Base-by-base conservation (phyloP, 2,888 invertebrate genomes). In the Meiosimyza decipiens region DNA sequence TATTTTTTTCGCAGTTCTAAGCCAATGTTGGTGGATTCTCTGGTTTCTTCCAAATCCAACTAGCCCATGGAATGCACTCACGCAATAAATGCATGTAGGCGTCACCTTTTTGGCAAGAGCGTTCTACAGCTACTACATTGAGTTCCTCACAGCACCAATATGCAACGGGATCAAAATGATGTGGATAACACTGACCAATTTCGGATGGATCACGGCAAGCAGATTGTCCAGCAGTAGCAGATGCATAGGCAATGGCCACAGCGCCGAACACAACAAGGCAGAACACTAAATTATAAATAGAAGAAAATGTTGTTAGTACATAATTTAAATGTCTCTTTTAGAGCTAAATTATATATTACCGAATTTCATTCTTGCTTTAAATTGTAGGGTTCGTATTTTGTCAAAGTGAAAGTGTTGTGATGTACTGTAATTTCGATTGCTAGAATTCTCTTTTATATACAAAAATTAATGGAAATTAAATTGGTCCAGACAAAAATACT, bases 21-120 rank as follows among this genome's bases (percentile, higher is more conserved):
- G 82, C 82, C 74, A 86, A 69, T n/a, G 83, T 82, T 68, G 82
- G 84, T 6, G 86, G 86, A 75, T 81, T 77, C 68, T 81, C 78
- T 0, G 82, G 84, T 72, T 80, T 80, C 75, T 82, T 84, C 86
- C 86, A 86, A 71, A 83, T 77, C 78, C 83, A 86, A 72, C 80
- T 82, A 52, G 80, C 80, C 86, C 86, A 86, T 12, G 84, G 84
- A 22, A 86, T 81, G 75, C 86, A 86, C 71, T 82, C 85, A 75
- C 79, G 82, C 40, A 84, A 74, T 60, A 80, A 73, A 68, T 85
- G 83, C 81, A 83, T 82, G 50, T 84, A 85, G 11, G 83, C 85
- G 18, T 80, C 74, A 16, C 82, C 84, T 1, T 76, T 54, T 64
- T 82, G 82, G 59, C 86, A 86, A 50, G 80, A 80, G 18, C 80